These are phyloP conservation scores for Drosophila mayaguana DNA, from an alignment of 2,888 invertebrate genomes.

Conservation along the genomic window DNA sequence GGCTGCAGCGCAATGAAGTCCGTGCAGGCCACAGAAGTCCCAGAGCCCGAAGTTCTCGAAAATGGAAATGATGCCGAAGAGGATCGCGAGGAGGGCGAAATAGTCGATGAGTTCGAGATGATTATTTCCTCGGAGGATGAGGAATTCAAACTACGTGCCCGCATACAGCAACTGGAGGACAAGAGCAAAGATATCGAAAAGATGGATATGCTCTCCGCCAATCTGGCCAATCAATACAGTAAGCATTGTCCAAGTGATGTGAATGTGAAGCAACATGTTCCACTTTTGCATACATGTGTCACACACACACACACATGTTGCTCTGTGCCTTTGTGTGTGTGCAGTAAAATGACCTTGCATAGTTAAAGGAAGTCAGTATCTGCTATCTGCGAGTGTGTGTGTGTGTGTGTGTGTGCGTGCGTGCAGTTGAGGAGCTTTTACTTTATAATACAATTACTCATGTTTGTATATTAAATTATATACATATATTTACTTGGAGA, in stretches of 20 bases:
- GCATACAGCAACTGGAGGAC: constrained; percentile 84
- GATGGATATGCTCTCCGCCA: constrained; percentile 82
- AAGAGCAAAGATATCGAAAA: constrained; percentile 84
- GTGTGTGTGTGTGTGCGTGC: not conserved
- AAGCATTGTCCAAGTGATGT: constrained; percentile 36
- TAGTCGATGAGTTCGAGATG: constrained; percentile 83
- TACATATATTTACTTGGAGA: not conserved
- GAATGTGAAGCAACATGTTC: constrained; percentile 36
- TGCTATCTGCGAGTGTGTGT: too few relatives aligned
- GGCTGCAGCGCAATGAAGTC: constrained; percentile 31
- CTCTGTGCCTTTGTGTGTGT: not conserved
- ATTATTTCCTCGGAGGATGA: constrained; percentile 85
- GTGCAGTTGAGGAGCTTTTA: not conserved
- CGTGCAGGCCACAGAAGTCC: constrained; percentile 16
- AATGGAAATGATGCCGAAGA: constrained; percentile 56
- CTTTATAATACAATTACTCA: too few relatives aligned
- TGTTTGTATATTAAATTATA: not conserved
- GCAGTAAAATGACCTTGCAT: constrained; percentile 23
- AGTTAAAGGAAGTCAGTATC: not conserved
- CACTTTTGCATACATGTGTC: not conserved
- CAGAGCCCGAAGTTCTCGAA: constrained; percentile 35
- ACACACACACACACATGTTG: too few relatives aligned
- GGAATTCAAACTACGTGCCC: constrained; percentile 81
- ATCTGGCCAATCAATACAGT: constrained; percentile 78
- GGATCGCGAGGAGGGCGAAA: constrained; percentile 84